Percentiles rank a stretch among this genome's conserved stretches.
These are phyloP conservation scores for Schmidtea mediterranea DNA, from an alignment of 1,140 invertebrate species.

Conservation along the genomic window DNA sequence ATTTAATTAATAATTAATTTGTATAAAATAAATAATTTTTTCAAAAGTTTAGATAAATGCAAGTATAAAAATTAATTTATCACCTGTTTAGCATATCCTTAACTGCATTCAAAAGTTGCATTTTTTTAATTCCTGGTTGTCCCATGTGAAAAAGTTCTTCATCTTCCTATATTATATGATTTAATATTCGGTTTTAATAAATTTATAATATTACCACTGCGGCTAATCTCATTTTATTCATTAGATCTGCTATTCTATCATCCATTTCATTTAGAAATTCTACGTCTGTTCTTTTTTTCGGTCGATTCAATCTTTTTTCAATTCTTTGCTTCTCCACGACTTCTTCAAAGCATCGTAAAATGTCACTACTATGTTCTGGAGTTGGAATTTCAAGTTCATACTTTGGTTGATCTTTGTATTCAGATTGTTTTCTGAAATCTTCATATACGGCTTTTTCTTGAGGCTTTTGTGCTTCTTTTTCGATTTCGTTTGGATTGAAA, in stretches of 20 bases:
- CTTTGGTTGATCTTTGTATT: background rate
- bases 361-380: background rate
- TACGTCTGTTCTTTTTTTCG: background rate
- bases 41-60: no score
- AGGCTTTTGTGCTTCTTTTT: background rate
- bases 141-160: background rate
- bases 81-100: background rate
- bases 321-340: background rate
- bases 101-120: background rate
- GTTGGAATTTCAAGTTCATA: background rate
- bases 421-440: background rate
- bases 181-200: background rate
- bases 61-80: no score
- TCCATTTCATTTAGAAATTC: background rate
- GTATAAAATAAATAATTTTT: no score
- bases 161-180: background rate
- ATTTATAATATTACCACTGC: background rate
- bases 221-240: background rate
- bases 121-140: background rate
- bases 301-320: background rate
- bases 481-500: background rate
- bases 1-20: no score
- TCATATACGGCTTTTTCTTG: background rate
- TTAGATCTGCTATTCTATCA: background rate
- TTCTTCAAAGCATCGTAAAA: background rate